Evolutionary conservation across 2,113 vertebrate species (phyloP), one percentile per base, ranked within the genome.

Genomic region (Hippocampus guttulatus): DNA sequence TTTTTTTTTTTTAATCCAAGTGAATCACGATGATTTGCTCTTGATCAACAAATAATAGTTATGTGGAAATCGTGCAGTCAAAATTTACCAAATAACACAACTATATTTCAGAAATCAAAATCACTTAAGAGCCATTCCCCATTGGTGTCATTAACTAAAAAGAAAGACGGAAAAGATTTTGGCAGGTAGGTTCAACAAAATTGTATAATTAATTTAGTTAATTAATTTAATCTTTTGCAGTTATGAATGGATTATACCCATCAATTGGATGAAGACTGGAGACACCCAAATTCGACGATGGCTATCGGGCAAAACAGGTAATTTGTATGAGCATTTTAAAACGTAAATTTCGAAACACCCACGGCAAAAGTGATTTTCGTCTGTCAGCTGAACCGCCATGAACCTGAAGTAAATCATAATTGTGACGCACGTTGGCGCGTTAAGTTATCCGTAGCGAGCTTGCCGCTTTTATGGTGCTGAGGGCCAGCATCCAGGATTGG

Each of bases 231-330:
- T 65, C 43, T 47, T 61, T 57, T 62, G 5, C 91, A 98, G 96
- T 38, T 98, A 98, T 80, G 33, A 60, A 63, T 98, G 96, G 96
- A 92, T 92, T 0, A 69, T 95, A 18, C 95, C 94, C 11, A 84
- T 98, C 72, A 87, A 80, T 0, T 96, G 92, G 88, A 79, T 76
- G 81, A 95, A 10, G 75, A 27, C 0, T 0, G 20, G 0, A 0
- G 0, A 0, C 0, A 0, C 0, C 0, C 10, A 69, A 38, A 0
- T 0, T 0, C 18, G 10, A 0, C 25, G 25, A 47, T 98, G 96
- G 96, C 87, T 98, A 72, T 0, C 0, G 0, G 0, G 0, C 0
- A 21, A 40, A 71, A 49, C 49, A 87, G 74, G 96, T 97, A 92
- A 0, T 61, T 27, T 41, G 45, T 6, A 45, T 64, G 5, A 14